Percentiles rank a stretch among this genome's conserved stretches.
Conservation (phyloP, 2,888 invertebrate genomes). For the Ophonus ardosiacus region DNA sequence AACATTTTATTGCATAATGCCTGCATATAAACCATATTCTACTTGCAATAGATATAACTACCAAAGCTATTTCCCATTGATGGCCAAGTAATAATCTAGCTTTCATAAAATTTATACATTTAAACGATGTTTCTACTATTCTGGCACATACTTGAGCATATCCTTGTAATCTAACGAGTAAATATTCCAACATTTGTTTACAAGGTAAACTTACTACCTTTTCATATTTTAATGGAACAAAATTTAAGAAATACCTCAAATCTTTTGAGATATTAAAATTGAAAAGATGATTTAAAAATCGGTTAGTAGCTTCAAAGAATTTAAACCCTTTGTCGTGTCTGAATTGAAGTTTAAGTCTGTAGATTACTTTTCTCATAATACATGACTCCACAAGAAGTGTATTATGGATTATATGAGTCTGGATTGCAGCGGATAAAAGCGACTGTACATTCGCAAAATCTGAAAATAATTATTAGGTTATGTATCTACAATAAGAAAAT, state of each 20-base stretch:
- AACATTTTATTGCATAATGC: slow-evolving; percentile 76
- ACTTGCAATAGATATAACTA: slow-evolving; percentile 79
- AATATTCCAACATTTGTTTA: slow-evolving; percentile 79
- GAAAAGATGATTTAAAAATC: slow-evolving; percentile 74
- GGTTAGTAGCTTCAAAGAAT: slow-evolving; percentile 75
- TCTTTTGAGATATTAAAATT: slow-evolving; percentile 71
- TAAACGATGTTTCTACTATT: slow-evolving; percentile 76
- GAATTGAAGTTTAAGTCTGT: slow-evolving; percentile 77
- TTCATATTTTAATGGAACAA: slow-evolving; percentile 57
- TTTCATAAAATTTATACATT: slow-evolving; percentile 77
- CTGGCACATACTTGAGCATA: slow-evolving; percentile 79
- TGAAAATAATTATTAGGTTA: slow-evolving; percentile 59
- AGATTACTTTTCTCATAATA: slow-evolving; percentile 74
- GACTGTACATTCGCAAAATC: slow-evolving; percentile 63
- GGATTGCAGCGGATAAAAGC: slow-evolving; percentile 67
- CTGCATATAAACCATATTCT: slow-evolving; percentile 78
- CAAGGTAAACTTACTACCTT: slow-evolving; percentile 76
- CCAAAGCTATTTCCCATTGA: slow-evolving; percentile 78
- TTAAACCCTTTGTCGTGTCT: slow-evolving; percentile 76
- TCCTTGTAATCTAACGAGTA: slow-evolving; percentile 78
- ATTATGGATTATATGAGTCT: slow-evolving; percentile 69
- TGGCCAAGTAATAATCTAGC: slow-evolving; percentile 78
- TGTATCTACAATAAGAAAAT: background rate
- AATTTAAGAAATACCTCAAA: slow-evolving; percentile 40
- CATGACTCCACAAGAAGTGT: slow-evolving; percentile 74